phyloP scores from a whole-genome alignment of 2,113 vertebrate genomes.

The Hemichromis elongatus region DNA sequence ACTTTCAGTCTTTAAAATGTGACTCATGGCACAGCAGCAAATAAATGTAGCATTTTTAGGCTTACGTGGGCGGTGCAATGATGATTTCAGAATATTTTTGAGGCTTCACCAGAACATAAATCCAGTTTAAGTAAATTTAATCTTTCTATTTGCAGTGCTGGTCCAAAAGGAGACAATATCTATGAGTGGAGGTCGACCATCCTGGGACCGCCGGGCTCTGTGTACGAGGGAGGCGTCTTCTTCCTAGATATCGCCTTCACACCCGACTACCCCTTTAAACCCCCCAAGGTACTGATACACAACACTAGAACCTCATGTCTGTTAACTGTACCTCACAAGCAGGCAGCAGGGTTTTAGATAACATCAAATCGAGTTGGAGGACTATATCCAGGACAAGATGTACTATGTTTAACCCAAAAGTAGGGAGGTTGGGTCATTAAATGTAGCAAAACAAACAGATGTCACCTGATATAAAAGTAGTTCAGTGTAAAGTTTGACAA shows the following conservation, averaged over 20 bases:
- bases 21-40: neutral
- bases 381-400: neutral
- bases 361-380: neutral
- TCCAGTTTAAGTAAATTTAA: neutral
- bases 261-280: slow-evolving; percentile 95
- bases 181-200: slow-evolving; percentile 97
- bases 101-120: neutral
- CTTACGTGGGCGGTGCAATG: neutral
- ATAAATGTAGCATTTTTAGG: neutral
- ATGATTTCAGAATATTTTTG: neutral
- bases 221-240: slow-evolving; percentile 93
- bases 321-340: neutral
- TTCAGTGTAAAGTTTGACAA: neutral
- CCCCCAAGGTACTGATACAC: slow-evolving; percentile 86
- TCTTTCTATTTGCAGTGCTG: slow-evolving; percentile 74
- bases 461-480: neutral
- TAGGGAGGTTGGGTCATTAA: neutral
- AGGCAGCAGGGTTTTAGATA: neutral
- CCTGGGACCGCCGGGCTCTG: slow-evolving; percentile 90
- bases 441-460: too few species aligned
- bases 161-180: slow-evolving; percentile 95
- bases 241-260: slow-evolving; percentile 95
- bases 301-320: neutral
- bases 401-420: neutral
- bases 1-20: neutral